These are phyloP conservation scores for Stichopus horrens DNA, from an alignment of 53 echinoderm and acorn worm species.

Conservation along the genomic window DNA sequence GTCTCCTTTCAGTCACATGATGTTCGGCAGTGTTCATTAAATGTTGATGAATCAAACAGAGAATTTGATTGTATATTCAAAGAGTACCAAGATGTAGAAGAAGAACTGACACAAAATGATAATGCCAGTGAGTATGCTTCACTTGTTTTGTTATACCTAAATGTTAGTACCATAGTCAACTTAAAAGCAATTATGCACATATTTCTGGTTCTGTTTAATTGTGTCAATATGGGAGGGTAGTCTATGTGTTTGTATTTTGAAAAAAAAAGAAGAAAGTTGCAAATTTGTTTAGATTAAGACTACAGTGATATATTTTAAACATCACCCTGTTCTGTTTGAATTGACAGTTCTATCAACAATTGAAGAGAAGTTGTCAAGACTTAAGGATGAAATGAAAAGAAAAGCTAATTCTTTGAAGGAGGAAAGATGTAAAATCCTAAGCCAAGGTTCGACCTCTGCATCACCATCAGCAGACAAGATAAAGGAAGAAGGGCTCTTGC, in stretches of 20 bases:
- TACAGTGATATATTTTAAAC: too few relatives aligned
- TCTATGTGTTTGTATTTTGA: too few relatives aligned
- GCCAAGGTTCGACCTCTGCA: background rate
- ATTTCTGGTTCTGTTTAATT: too few relatives aligned
- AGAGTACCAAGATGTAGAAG: background rate
- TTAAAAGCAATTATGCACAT: background rate
- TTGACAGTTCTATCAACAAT: background rate
- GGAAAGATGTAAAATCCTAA: constrained; percentile 6
- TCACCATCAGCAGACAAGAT: background rate
- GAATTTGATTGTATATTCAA: background rate
- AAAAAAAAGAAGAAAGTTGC: too few relatives aligned
- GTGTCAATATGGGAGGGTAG: too few relatives aligned
- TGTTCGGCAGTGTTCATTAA: background rate
- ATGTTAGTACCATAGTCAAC: background rate
- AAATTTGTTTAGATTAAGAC: too few relatives aligned
- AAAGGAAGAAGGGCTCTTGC: background rate
- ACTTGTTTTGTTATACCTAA: background rate
- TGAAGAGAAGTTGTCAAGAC: background rate
- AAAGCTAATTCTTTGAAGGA: background rate
- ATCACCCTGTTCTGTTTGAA: background rate
- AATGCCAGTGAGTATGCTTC: background rate
- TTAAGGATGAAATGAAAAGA: constrained; percentile 8
- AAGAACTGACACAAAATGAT: background rate
- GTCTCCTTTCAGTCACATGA: background rate
- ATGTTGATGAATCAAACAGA: background rate